phyloP scores from a whole-genome alignment of 2,797 vertebrate genomes.

The Hylomyscus alleni region DNA sequence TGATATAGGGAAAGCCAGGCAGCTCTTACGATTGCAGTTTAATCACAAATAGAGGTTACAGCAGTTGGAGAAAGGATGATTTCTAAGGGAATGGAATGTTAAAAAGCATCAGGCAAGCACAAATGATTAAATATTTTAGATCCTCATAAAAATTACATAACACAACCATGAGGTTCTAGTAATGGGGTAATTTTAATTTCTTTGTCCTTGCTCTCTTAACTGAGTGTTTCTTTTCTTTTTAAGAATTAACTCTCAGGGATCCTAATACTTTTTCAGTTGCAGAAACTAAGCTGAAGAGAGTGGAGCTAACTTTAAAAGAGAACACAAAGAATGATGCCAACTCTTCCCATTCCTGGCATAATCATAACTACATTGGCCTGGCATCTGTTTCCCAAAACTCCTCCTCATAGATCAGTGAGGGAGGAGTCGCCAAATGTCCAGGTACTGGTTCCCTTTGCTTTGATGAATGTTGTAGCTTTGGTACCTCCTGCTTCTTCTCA shows the following conservation, averaged over 20 bases:
- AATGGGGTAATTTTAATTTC: background rate
- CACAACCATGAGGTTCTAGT: background rate
- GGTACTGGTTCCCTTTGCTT: slow-evolving; percentile 77
- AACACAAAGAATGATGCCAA: slow-evolving; percentile 57
- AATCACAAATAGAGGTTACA: background rate
- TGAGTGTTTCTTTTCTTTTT: background rate
- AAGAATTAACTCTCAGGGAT: background rate
- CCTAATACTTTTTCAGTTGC: background rate
- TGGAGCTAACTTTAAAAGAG: slow-evolving; percentile 52
- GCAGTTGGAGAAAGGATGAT: background rate
- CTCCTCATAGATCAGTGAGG: slow-evolving; percentile 36
- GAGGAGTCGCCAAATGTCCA: slow-evolving; percentile 82
- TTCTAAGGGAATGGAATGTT: background rate
- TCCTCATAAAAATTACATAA: slow-evolving; percentile 60
- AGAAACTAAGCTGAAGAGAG: background rate
- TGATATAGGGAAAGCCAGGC: background rate
- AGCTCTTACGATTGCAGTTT: background rate
- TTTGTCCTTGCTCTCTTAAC: background rate
- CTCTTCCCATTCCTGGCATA: slow-evolving; percentile 58
- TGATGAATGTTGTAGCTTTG: slow-evolving; percentile 68
- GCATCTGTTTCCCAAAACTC: slow-evolving; percentile 54
- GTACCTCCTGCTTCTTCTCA: slow-evolving; percentile 81
- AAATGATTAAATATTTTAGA: slow-evolving; percentile 57
- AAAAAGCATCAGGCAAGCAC: slow-evolving; percentile 5
- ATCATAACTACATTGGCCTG: slow-evolving; percentile 25